Base-by-base conservation (phyloP, 2,113 vertebrate species). In the Talpa occidentalis region DNA sequence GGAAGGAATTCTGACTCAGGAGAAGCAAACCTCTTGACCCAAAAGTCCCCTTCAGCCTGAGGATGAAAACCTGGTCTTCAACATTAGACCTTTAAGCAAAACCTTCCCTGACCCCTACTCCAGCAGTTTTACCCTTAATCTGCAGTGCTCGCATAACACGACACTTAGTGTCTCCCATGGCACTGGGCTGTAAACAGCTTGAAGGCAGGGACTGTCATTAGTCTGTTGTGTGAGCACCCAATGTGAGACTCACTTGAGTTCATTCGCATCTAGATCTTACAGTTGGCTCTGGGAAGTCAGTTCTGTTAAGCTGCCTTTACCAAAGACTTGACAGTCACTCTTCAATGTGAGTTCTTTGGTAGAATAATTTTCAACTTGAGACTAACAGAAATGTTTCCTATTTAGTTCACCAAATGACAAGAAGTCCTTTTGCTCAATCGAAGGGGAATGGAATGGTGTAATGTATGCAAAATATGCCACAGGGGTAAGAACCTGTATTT, bases 371-470 rank as follows among this genome's bases (percentile, higher is more conserved):
- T 66, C 40, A 91, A 11, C 22, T 87, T 83, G 74, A 89, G 35
- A 59, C 81, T 94, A 86, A 96, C 30, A 76, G 64, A n/a, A 56
- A 81, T 90, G 1, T 91, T 97, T 97, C 76, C 80, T 95, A 0
- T 98, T 91, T 97, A 99, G 99, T 97, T 95, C 99, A 96, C 99
- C 99, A 3, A 99, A 99, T 96, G 99, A 99, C 97, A 99, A 99
- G 98, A 99, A 99, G 98, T 99, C 99, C 79, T 99, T 99, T 98
- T 99, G 98, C 97, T 99, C 99, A 56, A 97, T 99, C 92, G 99
- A 99, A 98, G 99, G 99, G 81, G 99, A 99, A 96, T 99, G 99
- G 99, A 99, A 99, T 47, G 99, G 99, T 93, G 98, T 99, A 96
- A 99, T 99, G 99, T 99, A 99, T 49, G 98, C 99, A 96, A 99